Conservation (phyloP, 2,888 invertebrate species). For the Nebria brevicollis region DNA sequence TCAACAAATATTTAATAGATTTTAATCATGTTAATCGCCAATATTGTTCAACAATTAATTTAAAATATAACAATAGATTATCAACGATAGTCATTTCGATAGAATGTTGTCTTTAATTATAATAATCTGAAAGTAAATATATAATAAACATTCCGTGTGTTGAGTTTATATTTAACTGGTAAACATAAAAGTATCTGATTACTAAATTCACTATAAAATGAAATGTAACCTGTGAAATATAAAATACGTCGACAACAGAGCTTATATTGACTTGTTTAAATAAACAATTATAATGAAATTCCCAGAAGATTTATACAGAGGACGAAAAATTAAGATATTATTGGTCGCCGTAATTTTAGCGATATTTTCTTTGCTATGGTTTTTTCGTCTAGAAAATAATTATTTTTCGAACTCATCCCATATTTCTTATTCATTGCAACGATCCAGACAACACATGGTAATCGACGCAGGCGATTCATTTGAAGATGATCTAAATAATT, state of each 20-base stretch:
- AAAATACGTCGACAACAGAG: too few species aligned
- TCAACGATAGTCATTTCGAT: not conserved
- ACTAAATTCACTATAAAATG: too few species aligned
- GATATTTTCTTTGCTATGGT: constrained; percentile 27
- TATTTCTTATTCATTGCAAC: constrained; percentile 24
- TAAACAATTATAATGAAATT: not conserved
- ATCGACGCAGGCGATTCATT: constrained; percentile 24
- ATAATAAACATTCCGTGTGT: not conserved
- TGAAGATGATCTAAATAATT: constrained; percentile 33
- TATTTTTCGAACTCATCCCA: constrained; percentile 15
- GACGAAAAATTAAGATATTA: constrained; percentile 18
- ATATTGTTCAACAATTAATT: not conserved
- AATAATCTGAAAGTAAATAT: not conserved
- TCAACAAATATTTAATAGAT: not conserved
- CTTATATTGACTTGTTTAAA: too few species aligned
- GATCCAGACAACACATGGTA: constrained; percentile 16
- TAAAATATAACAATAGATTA: not conserved
- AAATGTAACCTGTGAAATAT: too few species aligned
- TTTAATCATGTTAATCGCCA: not conserved
- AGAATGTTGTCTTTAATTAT: not conserved
- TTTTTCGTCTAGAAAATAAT: constrained; percentile 15
- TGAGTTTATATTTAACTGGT: not conserved
- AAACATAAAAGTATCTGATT: not conserved
- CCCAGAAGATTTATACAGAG: constrained; percentile 16
- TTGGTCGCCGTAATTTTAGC: constrained; percentile 2